Base-by-base conservation (phyloP, 2,797 vertebrate genomes). In the Acanthopagrus latus region DNA sequence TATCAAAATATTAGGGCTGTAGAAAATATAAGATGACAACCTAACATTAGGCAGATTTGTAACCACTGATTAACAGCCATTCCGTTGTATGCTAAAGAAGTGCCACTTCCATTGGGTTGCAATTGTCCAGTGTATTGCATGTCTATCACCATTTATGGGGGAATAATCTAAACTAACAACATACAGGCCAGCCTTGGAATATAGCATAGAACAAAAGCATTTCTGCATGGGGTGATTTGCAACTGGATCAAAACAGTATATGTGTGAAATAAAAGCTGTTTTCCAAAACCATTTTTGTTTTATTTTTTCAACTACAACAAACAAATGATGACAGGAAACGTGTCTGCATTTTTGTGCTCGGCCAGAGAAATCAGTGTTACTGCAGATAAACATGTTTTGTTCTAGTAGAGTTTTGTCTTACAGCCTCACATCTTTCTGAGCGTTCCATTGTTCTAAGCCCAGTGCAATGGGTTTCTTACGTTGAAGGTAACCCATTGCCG, bases 331-430 rank as follows among this genome's bases (percentile, higher is more conserved):
- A 46, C 38, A 65, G 2, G 20, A 65, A 25, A 59, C 14, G 20
- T 20, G 2, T 64, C 33, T 71, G 20, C n/a, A 52, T 47, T 27
- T 59, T 23, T 60, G 52, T 64, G 60, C 54, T 58, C 18, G 11
- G 13, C 33, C 47, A 51, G n/a, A 71, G 58, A 29, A 23, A 38
- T 14, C 14, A 48, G 16, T 44, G 52, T 64, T 60, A 7, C 20
- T 46, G 54, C 12, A 14, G 38, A 52, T 48, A 20, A 63, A 62
- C 21, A 18, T 18, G 60, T 17, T 18, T n/a, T 18, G 5, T 52
- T 29, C 16, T 10, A 21, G 20, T 1, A 58, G 4, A 55, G 7
- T 14, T 62, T 67, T 1, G 8, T 20, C 44, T 57, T 29, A 13
- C n/a, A 38, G 56, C n/a, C 27, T 20, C n/a, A 20, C 38, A n/a